phyloP scores from a whole-genome alignment of 2,113 vertebrate species.

The Anarhynchus alexandrinus region DNA sequence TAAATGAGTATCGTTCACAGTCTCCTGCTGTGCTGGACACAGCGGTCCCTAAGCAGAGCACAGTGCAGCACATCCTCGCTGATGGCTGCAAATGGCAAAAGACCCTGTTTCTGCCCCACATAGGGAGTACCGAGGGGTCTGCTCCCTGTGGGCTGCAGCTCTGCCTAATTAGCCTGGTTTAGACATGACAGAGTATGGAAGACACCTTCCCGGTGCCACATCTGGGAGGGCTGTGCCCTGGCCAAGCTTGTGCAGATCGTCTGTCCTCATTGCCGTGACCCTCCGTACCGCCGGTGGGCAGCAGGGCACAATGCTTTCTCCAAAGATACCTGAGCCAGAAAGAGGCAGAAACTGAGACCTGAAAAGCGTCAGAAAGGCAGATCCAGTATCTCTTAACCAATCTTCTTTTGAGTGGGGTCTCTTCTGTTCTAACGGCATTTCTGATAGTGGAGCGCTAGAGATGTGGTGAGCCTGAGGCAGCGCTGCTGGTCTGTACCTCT shows the following conservation, averaged over 20 bases:
- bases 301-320: neutral
- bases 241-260: neutral
- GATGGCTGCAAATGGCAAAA: neutral
- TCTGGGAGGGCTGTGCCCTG: neutral
- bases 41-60: neutral
- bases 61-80: neutral
- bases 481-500: neutral
- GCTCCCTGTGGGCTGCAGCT: neutral
- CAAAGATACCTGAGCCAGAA: neutral
- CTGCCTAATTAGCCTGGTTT: neutral
- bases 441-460: neutral
- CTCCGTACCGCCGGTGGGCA: accelerated
- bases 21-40: neutral
- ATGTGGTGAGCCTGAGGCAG: neutral
- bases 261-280: accelerated
- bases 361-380: neutral
- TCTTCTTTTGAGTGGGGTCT: neutral
- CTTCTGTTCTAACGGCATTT: neutral
- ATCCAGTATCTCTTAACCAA: neutral
- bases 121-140: neutral
- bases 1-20: neutral
- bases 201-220: neutral
- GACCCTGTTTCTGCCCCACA: accelerated
- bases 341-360: neutral
- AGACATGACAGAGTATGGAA: neutral